These are phyloP conservation scores for Magallana nippona DNA, from an alignment of 2,888 invertebrate species.

Conservation along the genomic window DNA sequence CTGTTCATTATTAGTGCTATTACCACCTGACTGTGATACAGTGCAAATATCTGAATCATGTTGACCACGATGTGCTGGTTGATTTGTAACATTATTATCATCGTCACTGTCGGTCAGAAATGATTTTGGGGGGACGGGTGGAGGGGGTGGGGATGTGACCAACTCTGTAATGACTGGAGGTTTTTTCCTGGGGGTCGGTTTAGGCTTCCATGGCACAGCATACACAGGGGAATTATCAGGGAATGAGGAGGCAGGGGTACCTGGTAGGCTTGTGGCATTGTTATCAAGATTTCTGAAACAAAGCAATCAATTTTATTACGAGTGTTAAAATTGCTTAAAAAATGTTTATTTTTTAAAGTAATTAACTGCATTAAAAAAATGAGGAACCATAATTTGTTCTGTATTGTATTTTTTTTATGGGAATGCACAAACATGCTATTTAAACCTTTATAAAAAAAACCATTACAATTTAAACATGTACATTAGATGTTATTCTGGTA, in stretches of 20 bases:
- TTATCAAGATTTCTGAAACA: background rate
- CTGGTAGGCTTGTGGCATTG: background rate
- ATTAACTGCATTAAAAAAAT: background rate
- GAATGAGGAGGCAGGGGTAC: background rate
- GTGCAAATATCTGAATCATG: background rate
- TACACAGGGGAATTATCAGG: constrained; percentile 44
- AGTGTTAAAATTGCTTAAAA: too few species aligned
- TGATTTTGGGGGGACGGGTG: constrained; percentile 42
- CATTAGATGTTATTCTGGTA: too few species aligned
- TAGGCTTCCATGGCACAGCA: constrained; percentile 44
- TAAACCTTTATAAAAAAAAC: too few species aligned
- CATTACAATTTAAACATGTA: too few species aligned
- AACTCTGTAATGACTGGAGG: background rate
- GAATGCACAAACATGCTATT: too few species aligned
- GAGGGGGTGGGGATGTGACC: constrained; percentile 38
- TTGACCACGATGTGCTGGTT: background rate
- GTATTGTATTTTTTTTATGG: too few species aligned
- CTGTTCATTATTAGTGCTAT: background rate
- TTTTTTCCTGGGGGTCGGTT: constrained; percentile 23
- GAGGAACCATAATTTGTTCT: too few species aligned
- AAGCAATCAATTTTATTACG: background rate
- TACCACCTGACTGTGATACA: background rate
- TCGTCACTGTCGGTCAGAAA: background rate
- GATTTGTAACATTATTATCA: background rate
- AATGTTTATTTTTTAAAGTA: background rate